Conservation (phyloP, 2,113 vertebrate genomes). For the Cebus imitator region DNA sequence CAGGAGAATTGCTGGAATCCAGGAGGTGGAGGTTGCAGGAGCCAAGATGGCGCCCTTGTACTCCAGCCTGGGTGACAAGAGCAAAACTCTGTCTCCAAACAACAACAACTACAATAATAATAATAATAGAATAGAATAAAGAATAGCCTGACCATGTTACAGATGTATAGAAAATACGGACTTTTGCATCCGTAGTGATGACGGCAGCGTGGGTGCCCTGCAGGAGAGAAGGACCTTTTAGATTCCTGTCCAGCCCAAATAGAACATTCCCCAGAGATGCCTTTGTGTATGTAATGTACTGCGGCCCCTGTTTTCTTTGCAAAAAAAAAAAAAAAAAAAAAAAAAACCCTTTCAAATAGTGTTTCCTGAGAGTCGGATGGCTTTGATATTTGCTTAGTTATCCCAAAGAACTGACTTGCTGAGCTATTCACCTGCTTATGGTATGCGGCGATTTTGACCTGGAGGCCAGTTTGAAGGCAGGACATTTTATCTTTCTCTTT, state of each 20-base stretch:
- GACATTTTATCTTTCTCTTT: not conserved
- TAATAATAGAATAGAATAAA: not conserved
- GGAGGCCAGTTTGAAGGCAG: not conserved
- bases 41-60: too few relatives aligned
- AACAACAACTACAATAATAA: too few relatives aligned
- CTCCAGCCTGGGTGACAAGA: too few relatives aligned
- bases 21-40: too few relatives aligned
- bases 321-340: too few relatives aligned
- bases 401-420: not conserved
- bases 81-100: too few relatives aligned
- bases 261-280: not conserved
- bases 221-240: not conserved
- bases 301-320: not conserved
- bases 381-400: not conserved
- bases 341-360: not conserved
- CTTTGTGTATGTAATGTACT: not conserved
- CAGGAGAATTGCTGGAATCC: too few relatives aligned
- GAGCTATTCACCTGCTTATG: too few relatives aligned
- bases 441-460: not conserved
- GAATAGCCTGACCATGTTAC: not conserved
- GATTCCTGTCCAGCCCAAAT: not conserved
- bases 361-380: not conserved
- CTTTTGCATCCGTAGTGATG: too few relatives aligned
- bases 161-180: not conserved
- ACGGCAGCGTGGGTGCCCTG: not conserved